Conservation (phyloP, 2,113 vertebrate species). For the Sinocyclocheilus grahami region DNA sequence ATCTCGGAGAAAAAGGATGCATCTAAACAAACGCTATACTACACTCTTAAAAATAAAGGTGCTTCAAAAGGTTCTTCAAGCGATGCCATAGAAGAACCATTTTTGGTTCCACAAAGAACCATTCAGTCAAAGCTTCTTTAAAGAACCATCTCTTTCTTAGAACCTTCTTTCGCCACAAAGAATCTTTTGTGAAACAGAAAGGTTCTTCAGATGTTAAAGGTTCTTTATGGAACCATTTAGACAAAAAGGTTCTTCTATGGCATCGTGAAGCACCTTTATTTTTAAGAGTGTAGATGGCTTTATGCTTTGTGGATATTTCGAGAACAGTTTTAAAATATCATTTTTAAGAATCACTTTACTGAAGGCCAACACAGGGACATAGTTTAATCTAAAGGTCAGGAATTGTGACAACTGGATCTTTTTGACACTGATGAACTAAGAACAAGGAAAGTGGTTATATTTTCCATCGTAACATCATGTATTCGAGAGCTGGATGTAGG, state of each 20-base stretch:
- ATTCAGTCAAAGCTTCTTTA: too few species aligned
- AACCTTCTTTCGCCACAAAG: too few species aligned
- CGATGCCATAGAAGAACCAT: too few species aligned
- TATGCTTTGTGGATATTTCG: not conserved
- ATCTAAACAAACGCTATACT: slow-evolving; percentile 5
- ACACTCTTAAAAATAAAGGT: too few species aligned
- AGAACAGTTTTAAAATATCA: not conserved
- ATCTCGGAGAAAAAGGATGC: slow-evolving; percentile 49
- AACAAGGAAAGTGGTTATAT: slow-evolving; percentile 5
- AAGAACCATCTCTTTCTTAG: too few species aligned
- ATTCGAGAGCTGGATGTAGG: not conserved
- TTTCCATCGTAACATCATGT: not conserved
- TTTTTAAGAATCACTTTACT: slow-evolving; percentile 27
- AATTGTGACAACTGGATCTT: not conserved
- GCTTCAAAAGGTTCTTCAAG: too few species aligned
- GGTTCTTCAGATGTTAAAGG: too few species aligned
- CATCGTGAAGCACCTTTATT: too few species aligned
- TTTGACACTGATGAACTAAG: not conserved
- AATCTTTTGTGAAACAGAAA: too few species aligned
- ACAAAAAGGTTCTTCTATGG: too few species aligned
- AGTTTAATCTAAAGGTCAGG: slow-evolving; percentile 30
- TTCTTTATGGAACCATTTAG: too few species aligned
- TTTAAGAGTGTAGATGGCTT: not conserved
- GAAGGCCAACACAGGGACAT: not conserved
- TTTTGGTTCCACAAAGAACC: too few species aligned